Evolutionary conservation across 2,888 invertebrate genomes (phyloP).

Genomic region (Pomacea canaliculata): DNA sequence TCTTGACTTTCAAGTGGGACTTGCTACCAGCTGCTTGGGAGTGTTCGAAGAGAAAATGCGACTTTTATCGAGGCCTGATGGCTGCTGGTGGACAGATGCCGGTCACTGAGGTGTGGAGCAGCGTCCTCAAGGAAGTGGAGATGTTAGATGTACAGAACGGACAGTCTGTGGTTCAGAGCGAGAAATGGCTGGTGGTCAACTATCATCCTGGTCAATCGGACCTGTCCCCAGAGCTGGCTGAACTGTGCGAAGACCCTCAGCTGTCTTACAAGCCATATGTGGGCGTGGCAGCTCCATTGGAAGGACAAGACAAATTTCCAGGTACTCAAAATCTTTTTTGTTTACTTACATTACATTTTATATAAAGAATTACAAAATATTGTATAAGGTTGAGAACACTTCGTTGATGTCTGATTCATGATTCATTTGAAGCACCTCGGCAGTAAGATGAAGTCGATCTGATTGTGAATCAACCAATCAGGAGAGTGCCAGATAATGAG

Average conservation of each 20-base stretch:
- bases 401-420: too few relatives aligned
- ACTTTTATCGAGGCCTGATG: neutral
- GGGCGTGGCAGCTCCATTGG: conserved; percentile 46
- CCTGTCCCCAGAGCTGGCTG: conserved; percentile 33
- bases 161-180: neutral
- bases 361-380: too few relatives aligned
- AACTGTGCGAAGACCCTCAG: conserved; percentile 30
- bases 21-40: neutral
- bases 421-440: too few relatives aligned
- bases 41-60: neutral
- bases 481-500: too few relatives aligned
- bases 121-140: neutral
- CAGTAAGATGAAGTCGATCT: too few relatives aligned
- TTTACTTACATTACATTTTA: too few relatives aligned
- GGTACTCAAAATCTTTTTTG: neutral
- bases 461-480: too few relatives aligned
- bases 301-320: conserved; percentile 21
- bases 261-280: conserved; percentile 50
- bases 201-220: conserved; percentile 34
- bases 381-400: too few relatives aligned
- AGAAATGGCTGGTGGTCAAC: conserved; percentile 43
- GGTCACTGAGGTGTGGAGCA: neutral
- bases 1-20: neutral
- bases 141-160: neutral
- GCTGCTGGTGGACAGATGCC: conserved; percentile 3